Percentiles rank a stretch among this genome's conserved stretches.
Evolutionary conservation across 2,888 invertebrate species (phyloP).

Genomic region (Epirrhoe tristata): DNA sequence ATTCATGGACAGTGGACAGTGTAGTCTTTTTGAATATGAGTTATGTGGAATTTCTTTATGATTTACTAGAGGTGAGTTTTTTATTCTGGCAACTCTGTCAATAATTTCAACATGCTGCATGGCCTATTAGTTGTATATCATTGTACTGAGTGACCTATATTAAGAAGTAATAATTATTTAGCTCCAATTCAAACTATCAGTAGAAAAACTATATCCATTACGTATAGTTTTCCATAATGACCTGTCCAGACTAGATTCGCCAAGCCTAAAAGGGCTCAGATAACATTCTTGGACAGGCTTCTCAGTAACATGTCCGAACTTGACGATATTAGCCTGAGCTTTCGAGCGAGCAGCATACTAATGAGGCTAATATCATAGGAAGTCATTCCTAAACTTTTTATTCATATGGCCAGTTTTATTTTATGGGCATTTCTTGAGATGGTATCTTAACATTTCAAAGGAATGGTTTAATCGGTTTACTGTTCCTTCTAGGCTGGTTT

Average conservation of each 20-base stretch:
- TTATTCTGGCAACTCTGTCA: conserved; percentile 5
- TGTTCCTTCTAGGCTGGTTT: neutral
- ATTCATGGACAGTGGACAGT: conserved; percentile 57
- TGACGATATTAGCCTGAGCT: conserved; percentile 34
- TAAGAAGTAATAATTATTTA: neutral
- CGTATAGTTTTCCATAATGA: neutral
- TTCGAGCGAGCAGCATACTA: conserved; percentile 34
- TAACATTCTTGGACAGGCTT: conserved; percentile 34
- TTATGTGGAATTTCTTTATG: conserved; percentile 76
- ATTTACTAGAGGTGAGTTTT: conserved; percentile 70
- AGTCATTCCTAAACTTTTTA: conserved; percentile 21
- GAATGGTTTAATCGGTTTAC: neutral
- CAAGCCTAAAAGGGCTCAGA: conserved; percentile 35
- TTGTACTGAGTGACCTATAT: too few relatives aligned
- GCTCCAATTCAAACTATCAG: neutral
- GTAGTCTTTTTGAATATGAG: conserved; percentile 62
- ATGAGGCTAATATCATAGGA: conserved; percentile 32
- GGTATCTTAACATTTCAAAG: neutral
- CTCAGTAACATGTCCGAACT: conserved; percentile 39
- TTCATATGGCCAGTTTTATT: conserved; percentile 28
- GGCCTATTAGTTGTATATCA: too few relatives aligned
- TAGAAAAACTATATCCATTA: neutral
- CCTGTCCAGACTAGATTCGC: conserved; percentile 25
- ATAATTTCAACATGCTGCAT: neutral
- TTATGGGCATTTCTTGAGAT: conserved; percentile 18